Evolutionary conservation across 92 coral and sea anemone species (phyloP), one percentile per base, ranked within the genome.

Genomic region (Porites evermanni): DNA sequence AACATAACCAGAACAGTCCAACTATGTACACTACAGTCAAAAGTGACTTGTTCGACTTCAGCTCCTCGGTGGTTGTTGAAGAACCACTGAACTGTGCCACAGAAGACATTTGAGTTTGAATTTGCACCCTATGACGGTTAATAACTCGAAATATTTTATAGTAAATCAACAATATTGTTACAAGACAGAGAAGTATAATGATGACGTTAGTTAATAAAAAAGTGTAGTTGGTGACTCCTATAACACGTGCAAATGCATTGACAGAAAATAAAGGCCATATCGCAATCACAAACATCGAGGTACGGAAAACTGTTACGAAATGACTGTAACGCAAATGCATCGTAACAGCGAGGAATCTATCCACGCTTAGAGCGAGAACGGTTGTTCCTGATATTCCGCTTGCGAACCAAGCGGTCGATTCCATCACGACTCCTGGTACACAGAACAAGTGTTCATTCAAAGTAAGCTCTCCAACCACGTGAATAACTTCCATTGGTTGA

Each of bases 331-430:
- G 72, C 73, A 77, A n/a, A 64, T 84, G 79, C 50, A 83, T 64
- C n/a, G 61, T 56, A 63, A 84, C 54, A 16, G 92, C 84, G 24
- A 83, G 38, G 47, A 77, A 78, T 61, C 92, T 85, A n/a, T 88
- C 88, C 53, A 84, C 80, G 50, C 83, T 60, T 19, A 83, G 21
- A 3, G 80, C 79, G 17, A 85, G 72, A 70, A 88, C 64, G 51
- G 82, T 77, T 4, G 51, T 68, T 16, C 67, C 81, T 17, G 88
- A 89, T 20, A 83, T 61, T 29, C 71, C 85, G 67, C 83, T 71
- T 12, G 79, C 78, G 12, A 77, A 74, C 84, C 88, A 89, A 10
- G 84, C 88, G 13, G 51, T 26, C 7, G 67, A 52, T 56, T 88
- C 91, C 91, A 75, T 75, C 23, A 74, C 72, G 75, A 65, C 80